A percentile compares a stretch with the other conserved stretches of the same genome.
These are phyloP conservation scores for Pteropus rufus DNA, from an alignment of 2,797 vertebrate genomes.

Conservation along the genomic window DNA sequence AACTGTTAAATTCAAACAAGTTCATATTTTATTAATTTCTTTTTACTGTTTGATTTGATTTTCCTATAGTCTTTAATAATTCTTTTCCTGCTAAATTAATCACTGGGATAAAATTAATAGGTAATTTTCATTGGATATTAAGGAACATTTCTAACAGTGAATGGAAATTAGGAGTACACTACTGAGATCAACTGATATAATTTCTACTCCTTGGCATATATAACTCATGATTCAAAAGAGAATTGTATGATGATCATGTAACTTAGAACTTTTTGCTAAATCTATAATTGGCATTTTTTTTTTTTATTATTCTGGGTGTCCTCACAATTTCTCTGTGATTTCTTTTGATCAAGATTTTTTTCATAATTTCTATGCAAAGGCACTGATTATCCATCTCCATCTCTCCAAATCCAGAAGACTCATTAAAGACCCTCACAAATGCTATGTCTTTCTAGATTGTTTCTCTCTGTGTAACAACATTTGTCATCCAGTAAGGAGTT, in stretches of 20 bases:
- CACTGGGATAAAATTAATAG: slow-evolving; percentile 49
- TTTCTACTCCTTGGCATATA: background rate
- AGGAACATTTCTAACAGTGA: background rate
- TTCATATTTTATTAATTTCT: slow-evolving; percentile 43
- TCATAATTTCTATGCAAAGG: background rate
- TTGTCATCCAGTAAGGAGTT: background rate
- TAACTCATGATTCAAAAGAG: background rate
- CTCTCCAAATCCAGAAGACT: background rate
- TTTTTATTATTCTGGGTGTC: background rate
- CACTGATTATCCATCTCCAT: background rate
- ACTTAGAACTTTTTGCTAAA: slow-evolving; percentile 8
- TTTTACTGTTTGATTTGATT: slow-evolving; percentile 32
- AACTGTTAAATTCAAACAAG: slow-evolving; percentile 22
- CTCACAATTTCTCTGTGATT: background rate
- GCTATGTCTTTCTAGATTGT: background rate
- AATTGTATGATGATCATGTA: background rate
- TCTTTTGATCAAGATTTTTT: background rate
- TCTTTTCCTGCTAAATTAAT: slow-evolving; percentile 37
- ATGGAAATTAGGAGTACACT: slow-evolving; percentile 24
- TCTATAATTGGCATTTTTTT: background rate
- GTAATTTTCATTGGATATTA: slow-evolving; percentile 13
- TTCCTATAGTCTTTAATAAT: slow-evolving; percentile 21
- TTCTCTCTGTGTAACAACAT: background rate
- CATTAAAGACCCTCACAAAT: background rate
- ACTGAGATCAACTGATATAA: background rate